A percentile compares a stretch with the other conserved stretches of the same genome.
These are phyloP conservation scores for Furnarius figulus DNA, from an alignment of 2,113 vertebrate genomes.

Conservation along the genomic window DNA sequence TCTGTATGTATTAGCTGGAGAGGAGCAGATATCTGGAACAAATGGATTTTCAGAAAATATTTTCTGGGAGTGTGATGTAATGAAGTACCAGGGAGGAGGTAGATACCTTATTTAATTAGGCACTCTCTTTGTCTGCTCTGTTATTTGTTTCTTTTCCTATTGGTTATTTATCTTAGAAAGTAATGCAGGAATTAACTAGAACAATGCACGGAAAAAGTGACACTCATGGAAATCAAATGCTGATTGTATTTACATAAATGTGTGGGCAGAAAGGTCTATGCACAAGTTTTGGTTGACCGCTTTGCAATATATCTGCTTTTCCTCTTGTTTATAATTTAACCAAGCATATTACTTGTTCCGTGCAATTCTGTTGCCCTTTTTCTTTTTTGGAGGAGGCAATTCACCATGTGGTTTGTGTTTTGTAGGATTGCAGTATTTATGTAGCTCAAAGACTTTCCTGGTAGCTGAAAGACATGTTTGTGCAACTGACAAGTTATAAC, in stretches of 20 bases:
- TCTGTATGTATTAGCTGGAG: not conserved
- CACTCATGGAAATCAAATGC: not conserved
- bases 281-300: not conserved
- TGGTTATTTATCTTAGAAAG: not conserved
- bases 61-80: not conserved
- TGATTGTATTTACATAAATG: not conserved
- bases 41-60: slow-evolving; percentile 2
- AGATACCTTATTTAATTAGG: not conserved
- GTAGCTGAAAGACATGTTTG: slow-evolving; percentile 19
- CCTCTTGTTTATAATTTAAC: not conserved
- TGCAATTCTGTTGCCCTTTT: not conserved
- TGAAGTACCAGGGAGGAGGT: not conserved
- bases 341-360: not conserved
- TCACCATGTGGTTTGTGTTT: slow-evolving; percentile 11
- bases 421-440: not conserved
- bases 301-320: not conserved
- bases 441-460: not conserved
- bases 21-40: not conserved
- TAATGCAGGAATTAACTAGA: not conserved
- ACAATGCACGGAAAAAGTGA: not conserved
- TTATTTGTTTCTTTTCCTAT: not conserved
- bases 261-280: not conserved
- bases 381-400: not conserved
- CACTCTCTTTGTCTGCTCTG: not conserved
- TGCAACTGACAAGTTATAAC: not conserved